Evolutionary conservation across 92 coral and sea anemone genomes (phyloP).

Genomic region (Siderastrea radians): DNA sequence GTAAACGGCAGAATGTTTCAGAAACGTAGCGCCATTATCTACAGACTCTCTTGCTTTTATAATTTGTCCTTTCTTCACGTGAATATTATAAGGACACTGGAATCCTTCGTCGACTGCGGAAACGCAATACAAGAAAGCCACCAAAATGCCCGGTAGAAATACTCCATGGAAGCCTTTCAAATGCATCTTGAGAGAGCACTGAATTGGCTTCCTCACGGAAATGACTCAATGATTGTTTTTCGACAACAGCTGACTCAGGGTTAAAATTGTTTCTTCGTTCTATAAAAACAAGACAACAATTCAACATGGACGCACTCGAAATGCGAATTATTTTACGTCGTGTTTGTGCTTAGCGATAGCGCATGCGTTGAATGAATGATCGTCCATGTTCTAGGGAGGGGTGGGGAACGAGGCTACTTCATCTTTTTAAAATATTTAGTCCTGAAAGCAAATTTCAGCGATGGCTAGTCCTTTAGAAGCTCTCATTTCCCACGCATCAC

Average conservation of each 20-base stretch:
- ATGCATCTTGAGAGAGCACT: conserved; percentile 53
- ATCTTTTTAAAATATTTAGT: too few relatives aligned
- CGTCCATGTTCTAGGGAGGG: neutral
- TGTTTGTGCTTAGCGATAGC: conserved; percentile 3
- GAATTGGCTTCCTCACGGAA: conserved; percentile 42
- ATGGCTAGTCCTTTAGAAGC: conserved; percentile 14
- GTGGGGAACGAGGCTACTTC: neutral
- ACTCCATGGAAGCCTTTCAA: conserved; percentile 22
- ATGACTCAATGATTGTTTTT: neutral
- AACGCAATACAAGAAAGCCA: conserved; percentile 67
- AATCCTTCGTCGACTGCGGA: conserved; percentile 29
- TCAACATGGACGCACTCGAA: conserved; percentile 15
- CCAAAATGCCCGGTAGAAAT: conserved; percentile 50
- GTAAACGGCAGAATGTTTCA: conserved; percentile 23
- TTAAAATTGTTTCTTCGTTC: neutral
- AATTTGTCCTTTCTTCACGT: conserved; percentile 75
- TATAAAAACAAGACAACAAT: neutral
- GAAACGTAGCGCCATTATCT: conserved; percentile 71
- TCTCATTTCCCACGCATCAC: conserved; percentile 25
- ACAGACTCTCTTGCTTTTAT: conserved; percentile 72
- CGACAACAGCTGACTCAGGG: neutral
- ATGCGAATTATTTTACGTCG: neutral
- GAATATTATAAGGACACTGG: conserved; percentile 66
- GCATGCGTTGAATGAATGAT: conserved; percentile 15
- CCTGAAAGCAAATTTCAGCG: neutral